phyloP scores from a whole-genome alignment of 2,888 invertebrate genomes.

The Lampropteryx suffumata region DNA sequence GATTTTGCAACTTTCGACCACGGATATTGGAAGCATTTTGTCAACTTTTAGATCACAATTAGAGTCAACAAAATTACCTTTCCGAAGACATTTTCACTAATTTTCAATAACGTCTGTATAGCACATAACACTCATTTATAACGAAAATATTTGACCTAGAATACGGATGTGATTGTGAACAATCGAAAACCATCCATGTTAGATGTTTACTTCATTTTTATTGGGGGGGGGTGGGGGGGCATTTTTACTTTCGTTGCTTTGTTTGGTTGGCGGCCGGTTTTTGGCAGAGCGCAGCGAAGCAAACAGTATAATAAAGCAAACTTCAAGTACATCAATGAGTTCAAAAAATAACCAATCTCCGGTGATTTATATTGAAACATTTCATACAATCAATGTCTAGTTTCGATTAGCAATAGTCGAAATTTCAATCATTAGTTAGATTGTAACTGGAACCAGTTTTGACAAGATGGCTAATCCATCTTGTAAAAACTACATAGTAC shows the following conservation, averaged over 20 bases:
- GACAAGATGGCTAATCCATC: too few species aligned
- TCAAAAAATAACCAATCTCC: too few species aligned
- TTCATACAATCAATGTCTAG: too few species aligned
- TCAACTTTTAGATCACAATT: constrained; percentile 45
- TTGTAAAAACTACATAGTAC: too few species aligned
- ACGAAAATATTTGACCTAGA: constrained; percentile 65
- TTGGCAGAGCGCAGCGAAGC: too few species aligned
- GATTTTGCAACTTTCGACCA: constrained; percentile 80
- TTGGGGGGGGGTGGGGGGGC: neutral
- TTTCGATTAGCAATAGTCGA: too few species aligned
- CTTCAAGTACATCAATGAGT: too few species aligned
- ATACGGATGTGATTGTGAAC: constrained; percentile 57
- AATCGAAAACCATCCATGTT: constrained; percentile 77
- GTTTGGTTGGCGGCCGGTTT: neutral
- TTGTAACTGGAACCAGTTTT: too few species aligned
- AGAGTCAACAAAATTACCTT: constrained; percentile 60
- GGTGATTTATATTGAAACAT: too few species aligned
- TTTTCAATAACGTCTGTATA: constrained; percentile 44
- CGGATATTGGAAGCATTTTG: constrained; percentile 65
- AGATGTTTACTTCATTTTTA: constrained; percentile 76
- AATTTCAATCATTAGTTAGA: too few species aligned
- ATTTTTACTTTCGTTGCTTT: constrained; percentile 2
- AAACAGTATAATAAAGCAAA: too few species aligned
- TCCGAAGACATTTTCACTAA: constrained; percentile 74
- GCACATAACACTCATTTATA: constrained; percentile 56